Conservation (phyloP, 2,113 vertebrate genomes). For the Tichodroma muraria region DNA sequence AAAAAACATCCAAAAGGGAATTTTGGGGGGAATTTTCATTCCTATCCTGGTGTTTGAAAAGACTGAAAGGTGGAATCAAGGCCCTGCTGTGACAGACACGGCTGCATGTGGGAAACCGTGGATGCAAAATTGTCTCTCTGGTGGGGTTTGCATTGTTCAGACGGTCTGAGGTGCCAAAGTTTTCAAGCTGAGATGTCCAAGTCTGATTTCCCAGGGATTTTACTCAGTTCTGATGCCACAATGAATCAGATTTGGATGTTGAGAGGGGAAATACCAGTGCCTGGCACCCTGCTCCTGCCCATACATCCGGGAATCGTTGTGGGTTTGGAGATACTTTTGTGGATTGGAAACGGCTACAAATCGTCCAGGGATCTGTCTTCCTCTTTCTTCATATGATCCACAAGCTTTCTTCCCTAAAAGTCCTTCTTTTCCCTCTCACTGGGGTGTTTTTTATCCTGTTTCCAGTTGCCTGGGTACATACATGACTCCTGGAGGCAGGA, state of each 20-base stretch:
- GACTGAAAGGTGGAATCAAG: not conserved
- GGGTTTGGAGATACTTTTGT: not conserved
- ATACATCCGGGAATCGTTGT: accelerated
- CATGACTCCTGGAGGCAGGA: accelerated
- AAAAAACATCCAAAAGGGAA: not conserved
- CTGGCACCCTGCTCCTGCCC: not conserved
- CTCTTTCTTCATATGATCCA: not conserved
- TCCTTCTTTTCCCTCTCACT: not conserved
- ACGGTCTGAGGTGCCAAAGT: not conserved
- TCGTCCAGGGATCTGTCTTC: not conserved
- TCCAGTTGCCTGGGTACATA: not conserved
- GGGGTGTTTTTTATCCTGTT: not conserved
- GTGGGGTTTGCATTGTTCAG: not conserved
- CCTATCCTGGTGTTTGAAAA: not conserved
- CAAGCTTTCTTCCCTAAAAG: not conserved
- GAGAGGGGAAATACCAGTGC: not conserved
- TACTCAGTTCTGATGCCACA: no score
- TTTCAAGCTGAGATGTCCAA: not conserved
- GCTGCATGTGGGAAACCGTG: not conserved
- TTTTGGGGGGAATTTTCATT: accelerated
- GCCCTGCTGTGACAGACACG: accelerated
- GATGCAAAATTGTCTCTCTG: not conserved
- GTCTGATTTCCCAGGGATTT: not conserved
- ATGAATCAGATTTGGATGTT: accelerated
- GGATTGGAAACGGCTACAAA: not conserved